Evolutionary conservation across 2,888 invertebrate species (phyloP), one percentile per base, ranked within the genome.

Genomic region (Dinocampus coccinellae): DNA sequence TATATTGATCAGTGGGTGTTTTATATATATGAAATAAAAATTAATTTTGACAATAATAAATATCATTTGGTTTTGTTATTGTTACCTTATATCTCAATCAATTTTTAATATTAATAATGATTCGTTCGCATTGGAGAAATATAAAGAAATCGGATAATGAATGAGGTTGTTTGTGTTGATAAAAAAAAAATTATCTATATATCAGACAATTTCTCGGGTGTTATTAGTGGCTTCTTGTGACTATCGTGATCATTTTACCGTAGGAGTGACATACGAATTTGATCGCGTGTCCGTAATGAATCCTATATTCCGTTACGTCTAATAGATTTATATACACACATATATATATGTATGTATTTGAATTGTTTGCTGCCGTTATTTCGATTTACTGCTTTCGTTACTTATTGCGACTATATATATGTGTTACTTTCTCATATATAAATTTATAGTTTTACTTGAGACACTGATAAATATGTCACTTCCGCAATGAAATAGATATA

Each of bases 241-340:
- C 47, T 47, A 39, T 26, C 26, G 20, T 53, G 36, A 68, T 65
- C 55, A 39, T 47, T 29, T 65, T 29, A 20, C 22, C 29, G 55
- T 69, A 34, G 63, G 29, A 69, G 69, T 71, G 75, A 77, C 77
- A 47, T 77, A 78, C 78, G 76, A 77, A 74, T 71, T 72, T 77
- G 79, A 83, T 83, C 78, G 81, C 82, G 78, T 81, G 81, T 77
- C 75, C 73, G 79, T 83, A 82, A 82, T 78, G 79, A 79, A 81
- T 74, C 75, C 69, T 73, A 78, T 20, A 47, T 78, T 77, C 82
- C 80, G 81, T 82, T 81, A 81, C 70, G 7, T 47, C 2, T 16
- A 47, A 16, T 47, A 47, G n/a, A 39, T 11, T 13, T n/a, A 42
- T 3, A 47, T 47, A 16, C 16, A 16, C 16, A 9, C 3, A 16